Percentiles rank a stretch among this genome's conserved stretches.
Evolutionary conservation across 53 echinoderm and acorn worm species (phyloP).

Genomic region (Henricia sp.): DNA sequence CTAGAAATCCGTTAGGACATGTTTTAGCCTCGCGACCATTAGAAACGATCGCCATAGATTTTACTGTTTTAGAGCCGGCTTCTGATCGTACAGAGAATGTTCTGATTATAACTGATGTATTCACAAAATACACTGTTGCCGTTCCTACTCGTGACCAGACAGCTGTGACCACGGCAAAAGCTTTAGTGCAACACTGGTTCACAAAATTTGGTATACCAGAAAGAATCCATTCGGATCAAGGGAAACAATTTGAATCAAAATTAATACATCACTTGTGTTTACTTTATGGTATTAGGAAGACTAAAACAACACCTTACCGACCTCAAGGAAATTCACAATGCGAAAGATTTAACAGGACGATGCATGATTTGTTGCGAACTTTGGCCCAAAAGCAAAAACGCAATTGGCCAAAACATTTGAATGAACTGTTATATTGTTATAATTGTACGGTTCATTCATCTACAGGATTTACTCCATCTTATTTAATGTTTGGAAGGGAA

Average conservation of each 20-base stretch:
- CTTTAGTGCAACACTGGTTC: slow-evolving; percentile 75
- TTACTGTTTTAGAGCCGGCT: slow-evolving; percentile 63
- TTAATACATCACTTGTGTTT: slow-evolving; percentile 47
- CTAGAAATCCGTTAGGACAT: slow-evolving; percentile 12
- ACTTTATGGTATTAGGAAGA: slow-evolving; percentile 22
- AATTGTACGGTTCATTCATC: slow-evolving; percentile 11
- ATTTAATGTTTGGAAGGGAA: slow-evolving; percentile 25
- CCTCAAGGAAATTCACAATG: slow-evolving; percentile 17
- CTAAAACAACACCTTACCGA: slow-evolving; percentile 16
- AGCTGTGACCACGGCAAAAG: slow-evolving; percentile 72
- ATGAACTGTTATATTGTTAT: slow-evolving; percentile 14
- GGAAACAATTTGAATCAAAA: slow-evolving; percentile 74
- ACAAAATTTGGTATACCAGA: slow-evolving; percentile 74
- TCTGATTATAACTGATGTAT: slow-evolving; percentile 70
- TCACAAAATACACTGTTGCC: slow-evolving; percentile 75
- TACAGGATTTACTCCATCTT: slow-evolving; percentile 28
- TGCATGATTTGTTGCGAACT: slow-evolving; percentile 15
- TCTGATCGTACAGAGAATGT: slow-evolving; percentile 66
- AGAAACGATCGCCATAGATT: slow-evolving; percentile 66
- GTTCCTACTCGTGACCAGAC: slow-evolving; percentile 75
- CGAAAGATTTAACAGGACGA: slow-evolving; percentile 11
- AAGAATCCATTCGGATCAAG: slow-evolving; percentile 81
- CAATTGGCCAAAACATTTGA: slow-evolving; percentile 16
- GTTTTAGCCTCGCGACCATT: slow-evolving; percentile 58
- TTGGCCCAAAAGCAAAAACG: slow-evolving; percentile 1